Evolutionary conservation across 2,113 vertebrate genomes (phyloP).

Genomic region (Speoplatyrhinus poulsoni): DNA sequence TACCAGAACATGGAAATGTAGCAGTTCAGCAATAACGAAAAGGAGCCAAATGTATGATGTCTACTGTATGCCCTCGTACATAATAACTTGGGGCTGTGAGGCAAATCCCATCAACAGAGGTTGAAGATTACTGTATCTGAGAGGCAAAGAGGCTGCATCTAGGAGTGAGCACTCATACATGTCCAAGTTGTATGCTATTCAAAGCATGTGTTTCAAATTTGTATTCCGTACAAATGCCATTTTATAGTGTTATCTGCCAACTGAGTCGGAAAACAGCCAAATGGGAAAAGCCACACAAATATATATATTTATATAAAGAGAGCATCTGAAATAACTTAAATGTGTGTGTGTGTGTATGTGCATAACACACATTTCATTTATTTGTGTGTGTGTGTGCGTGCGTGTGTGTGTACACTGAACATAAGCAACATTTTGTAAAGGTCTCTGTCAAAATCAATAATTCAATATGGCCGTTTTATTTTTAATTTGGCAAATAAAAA

Average conservation of each 20-base stretch:
- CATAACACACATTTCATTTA: neutral
- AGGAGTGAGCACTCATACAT: neutral
- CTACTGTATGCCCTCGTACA: neutral
- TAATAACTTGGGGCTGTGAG: constrained; percentile 10
- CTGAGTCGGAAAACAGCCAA: constrained; percentile 11
- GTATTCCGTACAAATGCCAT: constrained; percentile 22
- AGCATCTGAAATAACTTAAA: constrained; percentile 15
- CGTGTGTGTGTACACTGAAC: too few relatives aligned
- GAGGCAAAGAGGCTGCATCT: constrained; percentile 7
- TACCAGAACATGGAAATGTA: neutral
- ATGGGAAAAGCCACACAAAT: neutral
- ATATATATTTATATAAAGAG: neutral
- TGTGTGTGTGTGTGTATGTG: too few relatives aligned
- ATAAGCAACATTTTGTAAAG: neutral
- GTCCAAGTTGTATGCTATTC: neutral
- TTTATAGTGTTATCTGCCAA: constrained; percentile 14
- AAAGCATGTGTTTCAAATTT: constrained; percentile 17
- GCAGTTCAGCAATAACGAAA: too few relatives aligned
- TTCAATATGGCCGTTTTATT: neutral
- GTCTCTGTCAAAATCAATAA: constrained; percentile 7
- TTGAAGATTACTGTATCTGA: constrained; percentile 3
- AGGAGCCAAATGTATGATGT: too few relatives aligned
- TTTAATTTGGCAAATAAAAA: constrained; percentile 1
- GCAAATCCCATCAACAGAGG: neutral
- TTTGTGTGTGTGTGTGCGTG: neutral